A percentile compares a stretch with the other conserved stretches of the same genome.
These are phyloP conservation scores for Spisula subtruncata DNA, from an alignment of 2,888 invertebrate genomes.

Conservation along the genomic window DNA sequence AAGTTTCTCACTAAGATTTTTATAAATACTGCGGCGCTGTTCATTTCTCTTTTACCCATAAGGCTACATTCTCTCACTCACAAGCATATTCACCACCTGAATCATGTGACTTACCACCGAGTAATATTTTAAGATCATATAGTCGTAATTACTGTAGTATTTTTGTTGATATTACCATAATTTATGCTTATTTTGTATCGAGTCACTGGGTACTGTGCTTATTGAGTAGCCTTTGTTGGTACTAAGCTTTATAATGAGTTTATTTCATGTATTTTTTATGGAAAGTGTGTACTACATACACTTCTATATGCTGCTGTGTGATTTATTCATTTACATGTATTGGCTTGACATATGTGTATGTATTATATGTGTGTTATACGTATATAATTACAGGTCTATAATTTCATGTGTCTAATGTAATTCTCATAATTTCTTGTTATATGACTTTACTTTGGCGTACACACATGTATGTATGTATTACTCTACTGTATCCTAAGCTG, in stretches of 20 bases:
- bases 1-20: no score
- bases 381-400: slow-evolving; percentile 34
- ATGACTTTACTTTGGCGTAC: neutral
- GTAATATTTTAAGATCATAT: no score
- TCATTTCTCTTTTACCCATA: no score
- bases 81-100: neutral
- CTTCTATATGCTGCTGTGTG: neutral
- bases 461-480: neutral
- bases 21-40: no score
- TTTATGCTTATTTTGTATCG: no score
- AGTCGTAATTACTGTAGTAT: neutral
- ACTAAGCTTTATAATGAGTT: neutral
- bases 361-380: neutral
- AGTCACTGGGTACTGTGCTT: neutral
- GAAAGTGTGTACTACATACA: neutral
- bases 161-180: no score
- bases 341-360: neutral
- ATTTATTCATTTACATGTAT: neutral
- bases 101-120: no score
- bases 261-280: neutral
- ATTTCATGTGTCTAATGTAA: slow-evolving; percentile 7
- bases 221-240: neutral
- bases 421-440: slow-evolving; percentile 8
- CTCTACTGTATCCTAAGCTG: no score
- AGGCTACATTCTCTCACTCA: no score